Conservation (phyloP, 1,140 invertebrate species). For the Drosophila setifemur region DNA sequence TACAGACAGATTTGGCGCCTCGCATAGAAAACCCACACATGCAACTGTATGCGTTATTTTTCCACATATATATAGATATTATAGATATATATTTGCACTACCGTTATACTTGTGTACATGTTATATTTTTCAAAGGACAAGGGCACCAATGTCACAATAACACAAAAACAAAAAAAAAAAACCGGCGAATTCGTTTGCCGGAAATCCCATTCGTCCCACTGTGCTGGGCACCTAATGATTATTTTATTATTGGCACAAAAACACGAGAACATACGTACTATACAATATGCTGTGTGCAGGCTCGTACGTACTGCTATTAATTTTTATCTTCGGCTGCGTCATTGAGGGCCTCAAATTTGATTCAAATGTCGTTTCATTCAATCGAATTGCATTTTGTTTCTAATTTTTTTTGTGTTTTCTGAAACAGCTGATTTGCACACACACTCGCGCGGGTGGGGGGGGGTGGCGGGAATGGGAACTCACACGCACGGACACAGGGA, state of each 20-base stretch:
- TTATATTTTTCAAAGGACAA: neutral
- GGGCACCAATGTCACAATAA: too few relatives aligned
- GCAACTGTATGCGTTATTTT: neutral
- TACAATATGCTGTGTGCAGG: neutral
- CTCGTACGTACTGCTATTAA: slow-evolving; percentile 8
- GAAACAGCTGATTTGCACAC: slow-evolving; percentile 16
- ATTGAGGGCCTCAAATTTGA: slow-evolving; percentile 6
- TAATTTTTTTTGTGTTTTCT: neutral
- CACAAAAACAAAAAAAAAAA: neutral
- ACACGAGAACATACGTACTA: neutral
- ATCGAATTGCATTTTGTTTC: neutral
- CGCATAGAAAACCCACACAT: neutral
- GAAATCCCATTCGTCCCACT: slow-evolving; percentile 5
- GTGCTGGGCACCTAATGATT: slow-evolving; percentile 21
- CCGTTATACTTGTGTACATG: too few relatives aligned
- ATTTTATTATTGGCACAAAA: slow-evolving; percentile 2
- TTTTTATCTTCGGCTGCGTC: slow-evolving; percentile 23
- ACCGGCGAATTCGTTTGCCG: neutral
- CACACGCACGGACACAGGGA: neutral
- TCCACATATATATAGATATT: neutral
- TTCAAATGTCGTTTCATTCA: neutral
- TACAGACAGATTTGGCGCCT: slow-evolving; percentile 23
- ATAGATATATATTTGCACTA: too few relatives aligned
- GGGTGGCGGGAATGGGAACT: too few relatives aligned
- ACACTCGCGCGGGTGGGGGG: neutral